Evolutionary conservation across 2,113 vertebrate genomes (phyloP), one percentile per base, ranked within the genome.

Genomic region (Pangasianodon gigas): DNA sequence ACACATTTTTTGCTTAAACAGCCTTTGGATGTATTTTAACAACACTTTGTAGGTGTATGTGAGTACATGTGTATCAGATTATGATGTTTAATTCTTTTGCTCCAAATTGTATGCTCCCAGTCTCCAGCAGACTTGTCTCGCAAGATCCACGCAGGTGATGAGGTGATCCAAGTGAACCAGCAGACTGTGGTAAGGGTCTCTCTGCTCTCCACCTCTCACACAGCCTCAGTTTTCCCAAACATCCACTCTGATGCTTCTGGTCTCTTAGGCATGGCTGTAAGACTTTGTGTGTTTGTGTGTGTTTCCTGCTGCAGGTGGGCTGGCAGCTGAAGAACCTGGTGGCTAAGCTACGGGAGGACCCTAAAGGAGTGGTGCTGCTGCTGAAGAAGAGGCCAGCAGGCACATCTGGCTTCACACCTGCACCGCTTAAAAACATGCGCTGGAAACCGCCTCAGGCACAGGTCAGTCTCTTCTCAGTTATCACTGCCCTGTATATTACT

Each of bases 271-370:
- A 37, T 58, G 71, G 46, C 37, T 24, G 29, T 26, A 29, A 65
- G 32, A 6, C 13, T 62, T 16, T 80, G 37, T 16, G n/a, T 71
- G 46, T 80, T 46, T 82, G 18, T 71, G n/a, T 16, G 26, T 71
- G 62, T 60, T 54, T 82, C 14, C 48, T 80, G 13, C 21, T 89
- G 16, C 93, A 99, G 98, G 98, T 99, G 94, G 98, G 98, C 37
- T 99, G 98, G 98, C 98, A 99, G 91, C 92, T 99, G 24, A 98
- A 97, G 94, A 98, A 98, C 90, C 95, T 99, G 92, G 98, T 99
- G 92, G 96, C 92, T 29, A 98, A 97, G 88, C 56, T 99, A 92
- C 95, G 97, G 93, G 97, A 97, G 87, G 97, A 97, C 89, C 96
- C 97, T 48, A 94, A 94, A 2, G 95, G 96, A 3, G 97, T 99